Conservation (phyloP, 2,797 vertebrate species). For the Myiotriccus ornatus region DNA sequence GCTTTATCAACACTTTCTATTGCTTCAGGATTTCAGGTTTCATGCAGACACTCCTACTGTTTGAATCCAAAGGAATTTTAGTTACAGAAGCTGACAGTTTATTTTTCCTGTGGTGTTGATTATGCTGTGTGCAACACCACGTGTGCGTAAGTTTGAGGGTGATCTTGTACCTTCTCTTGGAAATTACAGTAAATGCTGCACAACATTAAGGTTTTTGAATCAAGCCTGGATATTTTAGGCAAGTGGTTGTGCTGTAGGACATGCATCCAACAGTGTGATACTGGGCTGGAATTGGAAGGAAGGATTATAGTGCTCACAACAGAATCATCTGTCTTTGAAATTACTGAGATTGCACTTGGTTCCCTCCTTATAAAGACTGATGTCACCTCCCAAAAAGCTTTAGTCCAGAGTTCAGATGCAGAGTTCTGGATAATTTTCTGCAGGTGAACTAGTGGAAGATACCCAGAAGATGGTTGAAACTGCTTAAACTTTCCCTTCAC, state of each 20-base stretch:
- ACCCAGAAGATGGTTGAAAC: not conserved
- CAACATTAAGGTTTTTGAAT: not conserved
- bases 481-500: not conserved
- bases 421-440: not conserved
- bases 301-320: not conserved
- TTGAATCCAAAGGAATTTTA: not conserved
- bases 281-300: not conserved
- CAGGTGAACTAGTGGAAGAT: not conserved
- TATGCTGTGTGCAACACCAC: not conserved
- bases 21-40: not conserved
- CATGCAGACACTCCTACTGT: not conserved
- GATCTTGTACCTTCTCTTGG: not conserved
- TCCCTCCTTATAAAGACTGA: not conserved
- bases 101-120: not conserved
- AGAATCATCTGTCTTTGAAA: not conserved
- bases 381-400: not conserved
- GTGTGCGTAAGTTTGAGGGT: not conserved
- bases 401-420: not conserved
- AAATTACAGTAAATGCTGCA: not conserved
- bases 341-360: not conserved
- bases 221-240: not conserved
- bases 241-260: not conserved
- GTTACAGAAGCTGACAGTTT: not conserved
- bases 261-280: not conserved
- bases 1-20: not conserved